A percentile compares a stretch with the other conserved stretches of the same genome.
These are phyloP conservation scores for Ephialtes manifestator DNA, from an alignment of 2,888 invertebrate genomes.

Conservation along the genomic window DNA sequence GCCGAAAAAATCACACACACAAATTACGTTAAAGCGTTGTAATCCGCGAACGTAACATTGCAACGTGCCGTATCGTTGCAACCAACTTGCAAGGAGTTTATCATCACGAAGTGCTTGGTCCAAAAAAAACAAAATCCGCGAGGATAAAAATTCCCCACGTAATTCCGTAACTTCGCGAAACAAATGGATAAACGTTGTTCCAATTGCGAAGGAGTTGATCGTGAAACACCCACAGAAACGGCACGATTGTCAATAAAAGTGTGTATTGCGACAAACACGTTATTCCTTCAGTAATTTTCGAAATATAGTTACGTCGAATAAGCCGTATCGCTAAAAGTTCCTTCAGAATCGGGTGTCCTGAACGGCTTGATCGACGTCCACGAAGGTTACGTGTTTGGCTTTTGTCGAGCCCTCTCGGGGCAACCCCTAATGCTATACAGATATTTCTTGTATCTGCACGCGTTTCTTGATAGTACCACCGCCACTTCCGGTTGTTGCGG, in stretches of 20 bases:
- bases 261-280: slow-evolving; percentile 21
- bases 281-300: neutral
- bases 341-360: slow-evolving; percentile 81
- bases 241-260: slow-evolving; percentile 18
- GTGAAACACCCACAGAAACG: neutral
- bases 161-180: neutral
- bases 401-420: slow-evolving; percentile 83
- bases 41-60: neutral
- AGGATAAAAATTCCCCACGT: neutral
- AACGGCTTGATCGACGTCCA: slow-evolving; percentile 77
- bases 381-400: slow-evolving; percentile 84
- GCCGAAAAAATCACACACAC: slow-evolving; percentile 16
- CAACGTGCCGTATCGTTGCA: slow-evolving; percentile 6
- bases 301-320: neutral
- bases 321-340: neutral
- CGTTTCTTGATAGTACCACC: slow-evolving; percentile 90
- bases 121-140: slow-evolving; percentile 10
- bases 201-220: neutral
- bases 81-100: neutral
- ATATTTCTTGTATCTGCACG: slow-evolving; percentile 93
- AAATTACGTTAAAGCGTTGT: neutral
- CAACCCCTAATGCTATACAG: slow-evolving; percentile 89
- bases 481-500: slow-evolving; percentile 69
- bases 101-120: neutral
- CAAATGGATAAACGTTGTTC: neutral